Evolutionary conservation across 2,888 invertebrate species (phyloP), one percentile per base, ranked within the genome.

Genomic region (Hirtodrosophila trivittata): DNA sequence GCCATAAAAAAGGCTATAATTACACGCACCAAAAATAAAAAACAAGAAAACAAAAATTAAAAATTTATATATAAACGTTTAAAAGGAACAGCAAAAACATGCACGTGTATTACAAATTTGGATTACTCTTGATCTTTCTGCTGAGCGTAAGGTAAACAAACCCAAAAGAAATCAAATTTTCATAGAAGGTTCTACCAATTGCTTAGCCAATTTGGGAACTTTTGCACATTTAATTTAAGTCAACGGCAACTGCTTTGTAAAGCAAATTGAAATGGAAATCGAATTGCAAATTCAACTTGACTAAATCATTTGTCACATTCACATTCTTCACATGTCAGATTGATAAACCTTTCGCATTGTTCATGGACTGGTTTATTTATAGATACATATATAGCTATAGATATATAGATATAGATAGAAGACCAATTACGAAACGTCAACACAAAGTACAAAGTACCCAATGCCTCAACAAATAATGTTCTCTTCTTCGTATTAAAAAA

Each of bases 21-120:
- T 21, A 21, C 5, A n/a, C n/a, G n/a, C n/a, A n/a, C n/a, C n/a
- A 3, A 42, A 37, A 30, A 37, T 12, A 26, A 30, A 42, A 50
- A 52, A 16, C 42, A 38, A 49, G 3, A 28, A 28, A 28, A 28
- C 5, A 28, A 28, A 1, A 28, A n/a, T 8, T 43, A 54, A 7
- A 46, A 55, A 25, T 14, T 43, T 13, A 43, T 5, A 42, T 9
- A 28, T 13, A 13, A 21, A 21, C 5, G 5, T 21, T 21, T 6
- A 5, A 28, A 8, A 28, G 5, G 9, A 37, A 52, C 3, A 14
- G 21, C 30, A 52, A 46, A 52, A 77, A 69, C 66, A 90, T 90
- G 90, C 88, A 89, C 75, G 86, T 89, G 67, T 85, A 89, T 75
- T 89, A 88, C 69, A 90, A 89, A 83, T 88, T 89, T 75, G 90